These are phyloP conservation scores for Oostethus manadensis DNA, from an alignment of 2,113 vertebrate species.

Conservation along the genomic window DNA sequence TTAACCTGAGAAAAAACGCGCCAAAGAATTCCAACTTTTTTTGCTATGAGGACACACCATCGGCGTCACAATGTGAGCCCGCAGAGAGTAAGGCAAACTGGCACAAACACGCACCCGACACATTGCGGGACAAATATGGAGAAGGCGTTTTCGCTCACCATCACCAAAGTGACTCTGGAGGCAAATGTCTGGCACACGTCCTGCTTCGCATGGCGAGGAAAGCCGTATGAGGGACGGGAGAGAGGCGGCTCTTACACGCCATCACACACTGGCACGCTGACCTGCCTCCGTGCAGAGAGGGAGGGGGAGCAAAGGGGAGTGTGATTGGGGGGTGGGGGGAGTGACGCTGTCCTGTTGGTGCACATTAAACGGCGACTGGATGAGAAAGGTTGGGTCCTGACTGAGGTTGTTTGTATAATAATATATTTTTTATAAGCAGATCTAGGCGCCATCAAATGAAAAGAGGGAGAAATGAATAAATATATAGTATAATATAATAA, in stretches of 20 bases:
- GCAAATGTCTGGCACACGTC: slow-evolving; percentile 30
- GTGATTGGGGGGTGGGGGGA: slow-evolving; percentile 10
- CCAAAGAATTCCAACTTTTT: background rate
- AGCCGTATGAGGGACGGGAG: slow-evolving; percentile 15
- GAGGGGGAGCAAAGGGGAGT: slow-evolving; percentile 14
- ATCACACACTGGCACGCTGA: slow-evolving; percentile 51
- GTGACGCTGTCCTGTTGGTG: slow-evolving; percentile 21
- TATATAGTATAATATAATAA: background rate
- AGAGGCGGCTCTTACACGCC: slow-evolving; percentile 49
- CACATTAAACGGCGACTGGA: slow-evolving; percentile 55
- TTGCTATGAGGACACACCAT: background rate
- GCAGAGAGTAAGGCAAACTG: background rate
- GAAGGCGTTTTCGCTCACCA: slow-evolving; percentile 42
- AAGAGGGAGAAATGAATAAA: background rate
- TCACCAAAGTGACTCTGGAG: slow-evolving; percentile 31
- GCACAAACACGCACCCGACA: slow-evolving; percentile 5
- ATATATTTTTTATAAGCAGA: background rate
- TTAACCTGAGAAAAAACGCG: background rate
- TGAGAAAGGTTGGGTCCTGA: slow-evolving; percentile 21
- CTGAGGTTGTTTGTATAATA: slow-evolving; percentile 12
- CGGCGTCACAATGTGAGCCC: background rate
- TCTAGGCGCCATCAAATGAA: background rate
- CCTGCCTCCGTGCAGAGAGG: slow-evolving; percentile 41
- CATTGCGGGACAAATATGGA: background rate
- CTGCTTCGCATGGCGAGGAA: slow-evolving; percentile 33